These are phyloP conservation scores for Pycnonotus jocosus DNA, from an alignment of 2,113 vertebrate species.

Conservation along the genomic window DNA sequence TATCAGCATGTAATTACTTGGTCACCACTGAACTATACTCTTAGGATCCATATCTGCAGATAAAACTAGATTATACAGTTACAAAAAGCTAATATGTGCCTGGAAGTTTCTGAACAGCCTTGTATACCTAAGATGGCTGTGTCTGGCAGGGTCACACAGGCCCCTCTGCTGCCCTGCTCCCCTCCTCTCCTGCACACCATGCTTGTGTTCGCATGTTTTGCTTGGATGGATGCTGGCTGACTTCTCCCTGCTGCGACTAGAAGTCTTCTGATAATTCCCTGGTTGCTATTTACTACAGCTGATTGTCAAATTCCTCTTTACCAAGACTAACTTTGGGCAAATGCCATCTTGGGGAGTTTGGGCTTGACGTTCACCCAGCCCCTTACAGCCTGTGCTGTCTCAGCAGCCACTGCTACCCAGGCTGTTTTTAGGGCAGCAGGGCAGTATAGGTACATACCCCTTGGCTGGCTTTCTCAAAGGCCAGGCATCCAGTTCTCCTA, in stretches of 20 bases:
- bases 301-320: neutral
- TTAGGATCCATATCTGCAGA: neutral
- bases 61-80: neutral
- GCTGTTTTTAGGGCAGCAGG: neutral
- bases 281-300: neutral
- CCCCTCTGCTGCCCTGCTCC: neutral
- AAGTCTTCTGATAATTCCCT: neutral
- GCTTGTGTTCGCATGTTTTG: accelerated
- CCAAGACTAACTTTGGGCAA: neutral
- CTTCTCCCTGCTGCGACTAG: neutral
- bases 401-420: accelerated
- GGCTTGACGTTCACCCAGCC: too few species aligned
- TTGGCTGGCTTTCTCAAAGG: neutral
- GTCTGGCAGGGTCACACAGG: neutral
- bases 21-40: neutral
- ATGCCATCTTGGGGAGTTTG: neutral
- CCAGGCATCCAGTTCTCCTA: neutral
- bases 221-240: neutral
- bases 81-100: neutral
- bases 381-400: neutral
- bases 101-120: neutral
- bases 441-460: neutral
- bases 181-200: neutral
- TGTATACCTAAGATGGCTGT: neutral
- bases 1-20: neutral